phyloP scores from a whole-genome alignment of 1,140 invertebrate species.

The Oscheius sp. region DNA sequence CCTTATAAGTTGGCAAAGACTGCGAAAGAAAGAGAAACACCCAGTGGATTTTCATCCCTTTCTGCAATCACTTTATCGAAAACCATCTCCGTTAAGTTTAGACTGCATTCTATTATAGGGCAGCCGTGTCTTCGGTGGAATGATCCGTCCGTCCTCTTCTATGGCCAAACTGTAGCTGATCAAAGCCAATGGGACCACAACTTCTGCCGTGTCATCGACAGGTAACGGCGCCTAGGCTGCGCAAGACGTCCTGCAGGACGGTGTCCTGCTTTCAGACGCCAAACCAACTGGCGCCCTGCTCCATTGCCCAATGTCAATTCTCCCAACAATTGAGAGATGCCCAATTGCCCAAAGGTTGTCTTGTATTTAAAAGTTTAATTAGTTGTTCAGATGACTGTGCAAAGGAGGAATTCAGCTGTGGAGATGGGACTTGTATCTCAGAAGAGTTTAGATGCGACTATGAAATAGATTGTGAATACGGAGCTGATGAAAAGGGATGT shows the following conservation, averaged over 20 bases:
- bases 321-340: slow-evolving; percentile 6
- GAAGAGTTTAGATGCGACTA: slow-evolving; percentile 30
- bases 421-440: slow-evolving; percentile 12
- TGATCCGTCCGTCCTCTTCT: slow-evolving; percentile 23
- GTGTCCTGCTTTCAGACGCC: background rate
- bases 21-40: no score
- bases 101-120: background rate
- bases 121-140: slow-evolving; percentile 26
- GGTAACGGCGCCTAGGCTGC: background rate
- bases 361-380: background rate
- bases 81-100: no score
- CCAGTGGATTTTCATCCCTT: no score
- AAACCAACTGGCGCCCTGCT: background rate
- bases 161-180: background rate
- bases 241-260: background rate
- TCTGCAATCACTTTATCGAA: no score
- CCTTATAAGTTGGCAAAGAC: no score
- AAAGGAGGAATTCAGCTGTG: background rate
- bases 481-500: slow-evolving; percentile 29
- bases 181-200: slow-evolving; percentile 29
- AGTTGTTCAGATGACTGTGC: background rate
- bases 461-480: slow-evolving; percentile 30
- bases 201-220: slow-evolving; percentile 21
- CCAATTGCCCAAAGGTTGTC: background rate
- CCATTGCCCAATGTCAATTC: background rate